Base-by-base conservation (phyloP, 2,113 vertebrate species). In the Sander vitreus region DNA sequence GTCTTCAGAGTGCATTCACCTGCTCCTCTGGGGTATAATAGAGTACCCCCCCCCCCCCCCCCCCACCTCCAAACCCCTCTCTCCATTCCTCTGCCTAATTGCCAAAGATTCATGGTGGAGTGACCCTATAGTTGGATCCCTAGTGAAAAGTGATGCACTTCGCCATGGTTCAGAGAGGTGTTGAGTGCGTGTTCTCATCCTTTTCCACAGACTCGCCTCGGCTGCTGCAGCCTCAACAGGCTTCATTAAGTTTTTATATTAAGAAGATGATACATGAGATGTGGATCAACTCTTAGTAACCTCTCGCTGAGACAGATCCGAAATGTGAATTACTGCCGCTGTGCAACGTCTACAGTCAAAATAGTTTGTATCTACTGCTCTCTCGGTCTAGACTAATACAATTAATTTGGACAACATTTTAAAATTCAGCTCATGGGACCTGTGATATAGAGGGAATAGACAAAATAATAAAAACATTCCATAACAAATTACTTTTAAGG, bases 201-300 rank as follows among this genome's bases (percentile, higher is more conserved):
- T 73, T 83, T 73, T 84, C 57, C 51, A 76, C 73, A 84, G 76
- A 47, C 43, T 73, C 15, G 45, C 47, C 74, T 80, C 10, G 1
- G 79, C 79, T 73, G 27, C 83, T 73, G 81, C 60, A n/a, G 82
- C 80, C 73, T 85, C 78, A 84, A 83, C 85, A 83, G 78, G 48
- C 78, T 73, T 87, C 80, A 90, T 92, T 88, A 92, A 77, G 80
- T 67, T 92, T 87, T 86, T 78, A 85, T 80, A 79, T 83, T 73
- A 68, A 77, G 75, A 64, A 78, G 88, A 78, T 86, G 78, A 85
- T 86, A 62, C 72, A 81, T 84, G 71, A 51, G 72, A 89, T 81
- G 78, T 80, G 76, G 78, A 66, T 58, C 58, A 86, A 88, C 80
- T 80, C 78, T 73, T 84, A 86, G 80, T 79, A 62, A 78, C 64